These are phyloP conservation scores for Mimumesa dahlbomi DNA, from an alignment of 2,888 invertebrate species.

Conservation along the genomic window DNA sequence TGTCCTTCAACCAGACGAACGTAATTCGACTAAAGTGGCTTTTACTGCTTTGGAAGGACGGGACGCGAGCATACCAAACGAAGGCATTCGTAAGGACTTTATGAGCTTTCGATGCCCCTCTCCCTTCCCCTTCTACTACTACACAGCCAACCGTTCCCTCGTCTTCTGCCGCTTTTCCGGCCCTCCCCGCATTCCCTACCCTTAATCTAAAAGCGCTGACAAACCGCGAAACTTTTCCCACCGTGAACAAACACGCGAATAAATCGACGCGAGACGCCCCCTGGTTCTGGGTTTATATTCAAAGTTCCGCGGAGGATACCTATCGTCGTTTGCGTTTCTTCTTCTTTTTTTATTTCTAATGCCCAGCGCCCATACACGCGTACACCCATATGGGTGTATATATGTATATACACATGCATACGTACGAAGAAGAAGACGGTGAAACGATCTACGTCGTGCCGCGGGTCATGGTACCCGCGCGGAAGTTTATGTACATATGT, in stretches of 20 bases:
- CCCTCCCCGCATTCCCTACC: constrained; percentile 43
- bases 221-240: constrained; percentile 79
- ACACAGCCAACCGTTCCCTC: constrained; percentile 24
- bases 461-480: constrained; percentile 16
- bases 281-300: constrained; percentile 76
- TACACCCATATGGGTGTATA: background rate
- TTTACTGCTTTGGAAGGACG: constrained; percentile 58
- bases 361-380: constrained; percentile 9
- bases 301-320: constrained; percentile 73
- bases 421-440: background rate
- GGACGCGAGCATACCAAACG: constrained; percentile 71
- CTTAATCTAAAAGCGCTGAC: constrained; percentile 80
- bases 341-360: constrained; percentile 56
- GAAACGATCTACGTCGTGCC: constrained; percentile 23
- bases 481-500: constrained; percentile 29
- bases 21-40: constrained; percentile 65
- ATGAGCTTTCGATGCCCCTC: constrained; percentile 76
- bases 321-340: constrained; percentile 55
- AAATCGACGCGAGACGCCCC: constrained; percentile 76
- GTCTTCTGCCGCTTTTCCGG: constrained; percentile 28
- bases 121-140: constrained; percentile 21
- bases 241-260: constrained; percentile 79
- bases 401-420: constrained; percentile 7
- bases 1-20: constrained; percentile 22
- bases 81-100: constrained; percentile 77